Evolutionary conservation across 1,140 invertebrate genomes (phyloP), one percentile per base, ranked within the genome.

Genomic region (Teleogryllus occipitalis): DNA sequence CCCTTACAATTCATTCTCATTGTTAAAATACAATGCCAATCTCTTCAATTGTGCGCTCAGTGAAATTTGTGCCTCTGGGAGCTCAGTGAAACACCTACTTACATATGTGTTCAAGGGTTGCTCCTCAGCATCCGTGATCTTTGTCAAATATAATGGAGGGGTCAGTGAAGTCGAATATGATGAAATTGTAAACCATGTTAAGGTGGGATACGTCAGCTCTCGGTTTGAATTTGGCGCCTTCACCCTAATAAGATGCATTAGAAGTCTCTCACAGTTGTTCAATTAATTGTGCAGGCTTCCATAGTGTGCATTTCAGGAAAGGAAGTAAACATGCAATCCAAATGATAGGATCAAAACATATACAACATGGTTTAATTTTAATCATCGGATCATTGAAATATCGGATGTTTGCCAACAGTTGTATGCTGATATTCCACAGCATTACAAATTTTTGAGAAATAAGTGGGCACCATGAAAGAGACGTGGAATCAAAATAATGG

Each of bases 141-240:
- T 72, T 72, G 54, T 72, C 10, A 72, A 18, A 72, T 12, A 18
- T 72, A 72, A 12, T 18, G 18, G 54, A 12, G 54, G 18, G 8
- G 54, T 12, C n/a, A 8, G 18, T 12, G 10, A 72, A 72, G 10
- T 72, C 8, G 10, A 72, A 72, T 72, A 72, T 72, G 54, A 72
- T 72, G 54, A 72, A 72, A 72, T 72, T 72, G 54, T 72, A 72
- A 72, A 72, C 54, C n/a, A 72, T 72, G 54, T 18, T 72, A 72
- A 72, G 10, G 18, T 72, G 54, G 10, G 54, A 72, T 18, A 72
- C n/a, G 54, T 72, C n/a, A n/a, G n/a, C n/a, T 72, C 54, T 18
- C 8, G 8, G 54, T 12, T 12, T 72, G 54, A 72, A 72, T 72
- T 72, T 72, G 54, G 54, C 54, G 54, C n/a, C 54, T 72, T 72